Conservation (phyloP, 2,797 vertebrate genomes). For the Fundulus diaphanus region DNA sequence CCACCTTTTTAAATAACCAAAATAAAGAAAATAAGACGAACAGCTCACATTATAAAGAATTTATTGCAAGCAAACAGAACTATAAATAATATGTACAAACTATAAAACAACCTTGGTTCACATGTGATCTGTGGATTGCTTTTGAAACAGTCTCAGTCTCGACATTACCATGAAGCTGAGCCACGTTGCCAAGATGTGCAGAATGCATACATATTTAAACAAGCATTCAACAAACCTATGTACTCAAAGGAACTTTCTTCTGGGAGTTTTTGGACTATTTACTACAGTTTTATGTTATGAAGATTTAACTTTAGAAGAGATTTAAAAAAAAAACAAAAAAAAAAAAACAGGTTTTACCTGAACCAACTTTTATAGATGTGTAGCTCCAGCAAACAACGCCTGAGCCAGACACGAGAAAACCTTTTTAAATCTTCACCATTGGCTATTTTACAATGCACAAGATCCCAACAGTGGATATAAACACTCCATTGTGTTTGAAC, state of each 20-base stretch:
- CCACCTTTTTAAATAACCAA: background rate
- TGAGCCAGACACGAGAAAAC: conserved; percentile 17
- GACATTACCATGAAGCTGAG: conserved; percentile 18
- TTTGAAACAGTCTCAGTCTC: conserved; percentile 60
- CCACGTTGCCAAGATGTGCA: conserved; percentile 17
- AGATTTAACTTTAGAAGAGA: background rate
- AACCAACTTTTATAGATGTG: conserved; percentile 3
- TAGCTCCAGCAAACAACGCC: background rate
- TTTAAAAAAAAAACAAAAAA: conserved; percentile 6
- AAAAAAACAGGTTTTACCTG: background rate
- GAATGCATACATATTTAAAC: conserved; percentile 43
- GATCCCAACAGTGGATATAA: conserved; percentile 13
- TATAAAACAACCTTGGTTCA: conserved; percentile 79
- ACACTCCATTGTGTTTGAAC: conserved; percentile 19
- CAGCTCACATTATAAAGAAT: conserved; percentile 75
- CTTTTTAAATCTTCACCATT: conserved; percentile 15
- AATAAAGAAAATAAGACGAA: background rate
- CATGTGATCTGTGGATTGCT: conserved; percentile 56
- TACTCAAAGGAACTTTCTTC: conserved; percentile 27
- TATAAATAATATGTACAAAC: conserved; percentile 85
- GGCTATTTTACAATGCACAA: conserved; percentile 18
- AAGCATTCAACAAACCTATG: conserved; percentile 43
- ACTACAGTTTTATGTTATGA: background rate
- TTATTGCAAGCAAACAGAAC: conserved; percentile 85
- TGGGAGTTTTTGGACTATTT: background rate